phyloP scores from a whole-genome alignment of 2,888 invertebrate species.

The Amblyteles armatorius region DNA sequence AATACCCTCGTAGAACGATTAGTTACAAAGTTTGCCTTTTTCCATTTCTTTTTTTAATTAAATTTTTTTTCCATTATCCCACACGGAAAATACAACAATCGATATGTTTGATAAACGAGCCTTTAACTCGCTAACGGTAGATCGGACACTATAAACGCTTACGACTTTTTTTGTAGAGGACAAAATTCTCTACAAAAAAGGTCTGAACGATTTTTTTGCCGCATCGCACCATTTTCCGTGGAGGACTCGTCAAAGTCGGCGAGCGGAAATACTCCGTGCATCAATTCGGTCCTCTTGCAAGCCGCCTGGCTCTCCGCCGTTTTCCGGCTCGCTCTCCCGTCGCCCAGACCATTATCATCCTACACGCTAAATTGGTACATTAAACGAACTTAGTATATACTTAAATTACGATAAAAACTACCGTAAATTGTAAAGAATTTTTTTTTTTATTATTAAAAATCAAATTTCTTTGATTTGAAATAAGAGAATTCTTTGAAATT shows the following conservation, averaged over 20 bases:
- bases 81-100: not conserved
- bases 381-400: slow-evolving; percentile 9
- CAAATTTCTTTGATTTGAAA: no score
- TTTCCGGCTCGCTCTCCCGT: not conserved
- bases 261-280: not conserved
- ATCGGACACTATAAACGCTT: not conserved
- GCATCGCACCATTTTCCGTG: not conserved
- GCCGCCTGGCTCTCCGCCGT: not conserved
- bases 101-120: not conserved
- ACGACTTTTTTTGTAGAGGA: not conserved
- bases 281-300: not conserved
- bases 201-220: not conserved
- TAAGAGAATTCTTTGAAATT: no score
- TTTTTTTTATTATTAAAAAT: slow-evolving; percentile 2
- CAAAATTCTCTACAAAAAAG: not conserved
- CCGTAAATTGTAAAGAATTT: not conserved
- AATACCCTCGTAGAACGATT: not conserved
- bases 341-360: not conserved
- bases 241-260: not conserved
- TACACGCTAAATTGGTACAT: not conserved
- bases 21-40: not conserved
- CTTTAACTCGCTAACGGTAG: not conserved
- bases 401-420: not conserved
- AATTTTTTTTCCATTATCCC: not conserved
- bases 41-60: not conserved